Percentiles rank a stretch among this genome's conserved stretches.
phyloP scores from a whole-genome alignment of 2,888 invertebrate genomes.

The Anoplius nigerrimus region DNA sequence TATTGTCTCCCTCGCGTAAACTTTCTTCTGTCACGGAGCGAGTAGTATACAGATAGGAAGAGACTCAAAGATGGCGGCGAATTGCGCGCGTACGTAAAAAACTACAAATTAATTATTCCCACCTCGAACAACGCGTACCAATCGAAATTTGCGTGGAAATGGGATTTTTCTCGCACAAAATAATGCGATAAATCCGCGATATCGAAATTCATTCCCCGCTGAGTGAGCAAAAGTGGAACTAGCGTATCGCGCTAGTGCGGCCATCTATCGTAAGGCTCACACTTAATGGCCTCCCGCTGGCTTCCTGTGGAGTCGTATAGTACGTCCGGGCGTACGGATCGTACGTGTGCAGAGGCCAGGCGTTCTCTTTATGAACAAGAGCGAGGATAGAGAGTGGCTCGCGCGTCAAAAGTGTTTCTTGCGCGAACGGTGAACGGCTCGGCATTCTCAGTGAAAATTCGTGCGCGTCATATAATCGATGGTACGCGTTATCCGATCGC shows the following conservation, averaged over 20 bases:
- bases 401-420: constrained; percentile 27
- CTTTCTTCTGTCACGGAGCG: constrained; percentile 17
- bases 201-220: no score
- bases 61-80: background rate
- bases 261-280: constrained; percentile 19
- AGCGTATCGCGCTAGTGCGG: background rate
- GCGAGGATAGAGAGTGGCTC: constrained; percentile 31
- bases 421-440: constrained; percentile 28
- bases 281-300: constrained; percentile 31
- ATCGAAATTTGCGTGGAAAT: no score
- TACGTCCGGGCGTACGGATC: constrained; percentile 40
- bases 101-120: no score
- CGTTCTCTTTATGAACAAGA: constrained; percentile 45
- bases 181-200: no score
- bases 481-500: background rate
- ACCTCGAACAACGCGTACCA: no score
- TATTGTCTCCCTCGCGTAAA: constrained; percentile 20
- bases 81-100: background rate
- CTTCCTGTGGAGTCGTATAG: constrained; percentile 28
- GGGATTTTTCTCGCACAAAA: no score
- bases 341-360: constrained; percentile 12
- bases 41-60: background rate
- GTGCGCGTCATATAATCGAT: background rate
- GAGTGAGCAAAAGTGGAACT: constrained; percentile 2
- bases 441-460: constrained; percentile 31